Conservation (phyloP, 2,888 invertebrate species). For the Temnothorax unifasciatus region DNA sequence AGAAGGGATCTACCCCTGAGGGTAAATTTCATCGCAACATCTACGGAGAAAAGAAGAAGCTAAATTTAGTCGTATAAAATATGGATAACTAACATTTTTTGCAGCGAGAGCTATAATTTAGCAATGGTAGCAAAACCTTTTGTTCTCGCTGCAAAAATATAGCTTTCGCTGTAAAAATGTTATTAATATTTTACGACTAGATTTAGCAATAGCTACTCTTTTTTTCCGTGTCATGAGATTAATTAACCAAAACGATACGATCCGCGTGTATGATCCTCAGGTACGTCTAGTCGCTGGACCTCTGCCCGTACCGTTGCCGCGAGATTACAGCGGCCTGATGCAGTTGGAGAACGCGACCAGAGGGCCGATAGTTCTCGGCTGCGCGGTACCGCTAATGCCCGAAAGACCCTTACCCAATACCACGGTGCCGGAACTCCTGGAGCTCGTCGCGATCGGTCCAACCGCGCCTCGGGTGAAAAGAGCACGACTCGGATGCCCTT, state of each 20-base stretch:
- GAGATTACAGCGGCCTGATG: constrained; percentile 87
- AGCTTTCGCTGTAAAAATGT: too few relatives aligned
- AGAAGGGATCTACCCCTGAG: constrained; percentile 86
- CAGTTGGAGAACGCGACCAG: constrained; percentile 83
- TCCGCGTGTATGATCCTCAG: constrained; percentile 61
- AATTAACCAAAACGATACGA: constrained; percentile 9
- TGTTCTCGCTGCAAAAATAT: too few relatives aligned
- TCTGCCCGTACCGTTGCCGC: constrained; percentile 83
- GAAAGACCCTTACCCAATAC: constrained; percentile 82
- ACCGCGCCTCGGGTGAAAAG: constrained; percentile 83
- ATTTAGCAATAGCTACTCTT: too few relatives aligned
- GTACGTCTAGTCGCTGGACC: constrained; percentile 87
- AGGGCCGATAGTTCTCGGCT: constrained; percentile 86
- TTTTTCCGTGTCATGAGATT: not conserved
- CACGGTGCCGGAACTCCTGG: constrained; percentile 83
- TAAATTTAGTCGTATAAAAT: too few relatives aligned
- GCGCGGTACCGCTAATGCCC: constrained; percentile 85
- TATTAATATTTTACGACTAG: too few relatives aligned
- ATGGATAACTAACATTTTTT: too few relatives aligned
- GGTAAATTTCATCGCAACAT: constrained; percentile 68
- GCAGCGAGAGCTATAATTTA: too few relatives aligned
- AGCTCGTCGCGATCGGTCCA: constrained; percentile 84
- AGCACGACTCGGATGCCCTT: constrained; percentile 83
- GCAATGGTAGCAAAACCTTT: too few relatives aligned
- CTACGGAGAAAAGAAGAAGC: too few relatives aligned